These are phyloP conservation scores for Centrocercus urophasianus DNA, from an alignment of 2,113 vertebrate species.

Conservation along the genomic window DNA sequence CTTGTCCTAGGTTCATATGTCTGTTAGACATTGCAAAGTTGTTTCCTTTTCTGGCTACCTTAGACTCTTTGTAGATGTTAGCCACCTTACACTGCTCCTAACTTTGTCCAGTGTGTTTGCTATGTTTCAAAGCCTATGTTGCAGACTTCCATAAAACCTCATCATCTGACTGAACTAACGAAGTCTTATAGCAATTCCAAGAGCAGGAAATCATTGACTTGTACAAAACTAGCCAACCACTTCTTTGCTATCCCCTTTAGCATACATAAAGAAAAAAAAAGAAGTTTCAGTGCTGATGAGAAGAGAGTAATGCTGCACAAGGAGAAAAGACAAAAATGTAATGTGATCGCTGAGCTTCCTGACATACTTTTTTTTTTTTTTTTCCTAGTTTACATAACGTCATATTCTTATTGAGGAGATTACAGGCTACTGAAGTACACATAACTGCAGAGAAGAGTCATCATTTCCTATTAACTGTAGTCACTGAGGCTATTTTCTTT, in stretches of 20 bases:
- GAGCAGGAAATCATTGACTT: not conserved
- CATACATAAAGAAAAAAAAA: not conserved
- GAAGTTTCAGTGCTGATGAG: not conserved
- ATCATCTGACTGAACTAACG: not conserved
- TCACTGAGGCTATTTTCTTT: not conserved
- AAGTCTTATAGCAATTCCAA: not conserved
- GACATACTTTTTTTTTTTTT: not conserved
- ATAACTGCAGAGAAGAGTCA: not conserved
- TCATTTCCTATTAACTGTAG: not conserved
- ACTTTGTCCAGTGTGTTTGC: not conserved
- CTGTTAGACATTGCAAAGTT: not conserved
- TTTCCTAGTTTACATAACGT: not conserved
- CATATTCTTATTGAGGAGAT: not conserved
- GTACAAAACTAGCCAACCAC: not conserved
- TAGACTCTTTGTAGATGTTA: not conserved
- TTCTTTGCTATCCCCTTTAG: not conserved
- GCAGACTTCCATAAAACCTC: not conserved
- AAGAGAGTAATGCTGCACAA: not conserved
- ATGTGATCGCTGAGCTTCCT: not conserved
- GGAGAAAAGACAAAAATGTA: not conserved
- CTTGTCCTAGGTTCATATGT: not conserved
- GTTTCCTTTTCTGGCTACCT: not conserved
- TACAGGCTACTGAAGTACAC: not conserved
- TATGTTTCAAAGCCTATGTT: not conserved
- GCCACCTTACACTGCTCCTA: not conserved